These are phyloP conservation scores for Sminthopsis crassicaudata DNA, from an alignment of 2,113 vertebrate genomes.

Conservation along the genomic window DNA sequence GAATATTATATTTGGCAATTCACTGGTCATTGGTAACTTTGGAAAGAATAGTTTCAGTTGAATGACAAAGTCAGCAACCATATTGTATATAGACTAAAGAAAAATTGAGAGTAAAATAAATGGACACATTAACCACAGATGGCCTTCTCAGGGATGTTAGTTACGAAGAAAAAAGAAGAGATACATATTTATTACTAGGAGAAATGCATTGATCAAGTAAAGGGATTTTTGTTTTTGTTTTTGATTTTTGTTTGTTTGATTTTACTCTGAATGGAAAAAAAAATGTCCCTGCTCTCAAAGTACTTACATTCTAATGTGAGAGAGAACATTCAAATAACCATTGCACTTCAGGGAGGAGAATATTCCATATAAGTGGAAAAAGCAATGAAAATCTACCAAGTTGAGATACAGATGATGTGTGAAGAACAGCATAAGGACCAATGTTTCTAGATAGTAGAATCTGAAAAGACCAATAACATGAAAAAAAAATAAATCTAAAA, in stretches of 20 bases:
- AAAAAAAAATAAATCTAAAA: not conserved
- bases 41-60: not conserved
- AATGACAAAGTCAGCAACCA: not conserved
- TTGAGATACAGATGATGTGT: not conserved
- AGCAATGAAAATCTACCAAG: not conserved
- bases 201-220: not conserved
- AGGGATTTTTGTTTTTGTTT: not conserved
- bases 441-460: not conserved
- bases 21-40: not conserved
- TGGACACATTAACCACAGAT: not conserved
- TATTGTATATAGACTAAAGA: not conserved
- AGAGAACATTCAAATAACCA: not conserved
- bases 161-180: not conserved
- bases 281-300: not conserved
- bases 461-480: not conserved
- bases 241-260: not conserved
- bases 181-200: not conserved
- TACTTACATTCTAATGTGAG: not conserved
- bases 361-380: not conserved
- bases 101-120: not conserved
- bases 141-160: not conserved
- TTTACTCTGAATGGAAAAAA: too few species aligned
- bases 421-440: not conserved
- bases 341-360: not conserved
- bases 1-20: not conserved